These are phyloP conservation scores for Mellilla xanthometata DNA, from an alignment of 2,888 invertebrate species.

Conservation along the genomic window DNA sequence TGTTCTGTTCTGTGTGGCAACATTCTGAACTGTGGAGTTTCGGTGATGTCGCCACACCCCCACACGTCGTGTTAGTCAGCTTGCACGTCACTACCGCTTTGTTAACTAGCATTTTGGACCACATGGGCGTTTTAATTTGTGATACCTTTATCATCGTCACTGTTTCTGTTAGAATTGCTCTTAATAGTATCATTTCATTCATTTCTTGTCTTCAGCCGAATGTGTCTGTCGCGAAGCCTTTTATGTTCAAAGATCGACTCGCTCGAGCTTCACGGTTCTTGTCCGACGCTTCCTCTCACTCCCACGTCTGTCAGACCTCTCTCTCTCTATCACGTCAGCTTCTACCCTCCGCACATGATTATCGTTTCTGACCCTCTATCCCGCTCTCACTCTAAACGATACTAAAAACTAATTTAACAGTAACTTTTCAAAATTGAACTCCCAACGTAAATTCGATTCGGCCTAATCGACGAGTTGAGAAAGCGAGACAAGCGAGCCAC, in stretches of 20 bases:
- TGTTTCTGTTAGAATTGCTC: conserved; percentile 80
- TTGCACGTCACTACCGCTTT: conserved; percentile 74
- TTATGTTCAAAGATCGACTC: conserved; percentile 53
- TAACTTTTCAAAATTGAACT: conserved; percentile 39
- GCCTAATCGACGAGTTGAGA: conserved; percentile 40
- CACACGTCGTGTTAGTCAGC: conserved; percentile 46
- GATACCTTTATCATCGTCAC: conserved; percentile 81
- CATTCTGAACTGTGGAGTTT: too few species aligned
- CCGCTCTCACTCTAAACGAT: conserved; percentile 51
- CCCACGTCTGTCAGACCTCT: conserved; percentile 65
- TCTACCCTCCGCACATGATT: conserved; percentile 65
- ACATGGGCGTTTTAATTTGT: conserved; percentile 82
- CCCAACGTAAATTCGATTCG: conserved; percentile 51
- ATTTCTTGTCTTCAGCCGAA: conserved; percentile 72
- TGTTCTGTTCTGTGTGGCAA: conserved; percentile 49
- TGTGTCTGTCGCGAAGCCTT: conserved; percentile 73
- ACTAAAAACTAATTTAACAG: conserved; percentile 35
- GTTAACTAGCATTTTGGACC: conserved; percentile 58
- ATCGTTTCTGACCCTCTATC: conserved; percentile 50
- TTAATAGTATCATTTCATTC: conserved; percentile 80
- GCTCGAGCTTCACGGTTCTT: conserved; percentile 66
- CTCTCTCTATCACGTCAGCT: conserved; percentile 69
- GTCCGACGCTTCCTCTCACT: conserved; percentile 67
- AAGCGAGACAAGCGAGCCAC: conserved; percentile 43
- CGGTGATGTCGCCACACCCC: background rate